Evolutionary conservation across 2,113 vertebrate species (phyloP).

Genomic region (Saccopteryx bilineata): DNA sequence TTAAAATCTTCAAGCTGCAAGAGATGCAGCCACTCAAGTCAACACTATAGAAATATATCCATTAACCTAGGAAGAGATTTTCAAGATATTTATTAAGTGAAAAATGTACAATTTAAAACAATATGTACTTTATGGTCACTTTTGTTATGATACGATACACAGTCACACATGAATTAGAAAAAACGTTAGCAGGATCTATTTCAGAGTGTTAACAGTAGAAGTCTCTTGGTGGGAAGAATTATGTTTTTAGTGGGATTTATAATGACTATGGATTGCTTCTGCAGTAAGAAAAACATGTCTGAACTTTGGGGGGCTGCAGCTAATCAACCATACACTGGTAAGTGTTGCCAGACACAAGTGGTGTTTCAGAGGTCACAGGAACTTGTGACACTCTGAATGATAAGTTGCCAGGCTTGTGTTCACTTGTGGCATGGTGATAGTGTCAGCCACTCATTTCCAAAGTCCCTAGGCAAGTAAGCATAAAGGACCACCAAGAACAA

Average conservation of each 20-base stretch:
- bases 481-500: not conserved
- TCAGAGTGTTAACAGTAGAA: too few relatives aligned
- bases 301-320: not conserved
- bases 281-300: not conserved
- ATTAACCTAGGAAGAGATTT: not conserved
- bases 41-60: not conserved
- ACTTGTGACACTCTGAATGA: too few relatives aligned
- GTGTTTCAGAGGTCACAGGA: not conserved
- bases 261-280: not conserved
- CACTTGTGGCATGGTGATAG: not conserved
- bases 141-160: not conserved
- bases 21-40: not conserved
- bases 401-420: not conserved
- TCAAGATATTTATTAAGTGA: not conserved
- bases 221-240: not conserved
- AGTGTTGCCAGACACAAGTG: not conserved
- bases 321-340: not conserved
- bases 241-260: not conserved
- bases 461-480: not conserved
- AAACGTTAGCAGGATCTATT: not conserved
- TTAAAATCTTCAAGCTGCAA: not conserved
- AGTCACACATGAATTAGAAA: not conserved
- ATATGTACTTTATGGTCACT: not conserved
- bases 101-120: not conserved
- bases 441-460: not conserved